Base-by-base conservation (phyloP, 2,113 vertebrate species). In the Polyodon spathula region DNA sequence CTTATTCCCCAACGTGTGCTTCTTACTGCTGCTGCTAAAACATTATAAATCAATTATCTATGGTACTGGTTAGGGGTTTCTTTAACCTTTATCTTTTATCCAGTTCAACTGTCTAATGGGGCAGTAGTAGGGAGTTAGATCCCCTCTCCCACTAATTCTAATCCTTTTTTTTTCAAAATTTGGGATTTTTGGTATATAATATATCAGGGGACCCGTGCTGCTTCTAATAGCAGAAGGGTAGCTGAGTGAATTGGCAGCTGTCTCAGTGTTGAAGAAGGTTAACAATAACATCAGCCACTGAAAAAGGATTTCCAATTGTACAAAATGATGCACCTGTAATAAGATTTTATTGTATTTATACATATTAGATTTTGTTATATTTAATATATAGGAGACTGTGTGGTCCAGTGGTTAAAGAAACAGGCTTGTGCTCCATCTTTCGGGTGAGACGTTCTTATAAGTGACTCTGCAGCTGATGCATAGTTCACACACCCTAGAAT, bases 1-100 rank as follows among this genome's bases (percentile, higher is more conserved):
- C 72, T 74, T 63, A 66, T 68, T 72, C 39, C 61, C 57, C 43
- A 63, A 53, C 65, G 61, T 67, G 66, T 41, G 58, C 46, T 70
- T 66, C 60, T 74, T 75, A 67, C 59, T 27, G 64, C 63, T 64
- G 65, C 74, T 73, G 69, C 66, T 64, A 72, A 78, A 76, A 79
- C 65, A 73, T 66, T 67, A 68, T 61, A 80, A 79, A 84, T 81
- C 79, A 85, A 82, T 84, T 81, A 78, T 78, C 67, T 68, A 65
- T 72, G 77, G 76, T 67, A 40, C 75, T 72, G 65, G 74, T 77
- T 68, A 61, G 66, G 71, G 68, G 68, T 65, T 72, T 74, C 70
- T 75, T 77, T 70, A 75, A 70, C 76, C 64, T 77, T 71, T 73
- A 55, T 64, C 63, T 54, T 73, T 71, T 75, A 72, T 77, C 73